phyloP scores from a whole-genome alignment of 2,113 vertebrate genomes.

The Cebidichthys violaceus region DNA sequence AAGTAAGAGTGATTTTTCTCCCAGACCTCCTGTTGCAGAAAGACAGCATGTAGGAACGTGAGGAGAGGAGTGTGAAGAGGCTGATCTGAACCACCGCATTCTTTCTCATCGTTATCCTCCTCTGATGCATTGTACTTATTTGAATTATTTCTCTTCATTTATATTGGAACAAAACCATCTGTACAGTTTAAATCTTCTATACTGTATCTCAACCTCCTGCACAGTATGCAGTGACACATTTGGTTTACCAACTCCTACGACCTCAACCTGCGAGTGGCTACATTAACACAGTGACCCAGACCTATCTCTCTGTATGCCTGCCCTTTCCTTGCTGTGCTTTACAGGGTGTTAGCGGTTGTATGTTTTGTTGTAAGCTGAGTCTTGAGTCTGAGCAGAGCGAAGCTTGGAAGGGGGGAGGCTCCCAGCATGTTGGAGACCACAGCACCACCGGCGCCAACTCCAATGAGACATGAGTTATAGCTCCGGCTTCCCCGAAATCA shows the following conservation, averaged over 20 bases:
- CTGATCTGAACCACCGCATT: slow-evolving; percentile 24
- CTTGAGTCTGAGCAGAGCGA: slow-evolving; percentile 52
- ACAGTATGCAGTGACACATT: not conserved
- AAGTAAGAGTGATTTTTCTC: slow-evolving; percentile 58
- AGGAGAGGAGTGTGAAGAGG: slow-evolving; percentile 55
- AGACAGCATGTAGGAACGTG: slow-evolving; percentile 54
- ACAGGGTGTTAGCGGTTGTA: slow-evolving; percentile 31
- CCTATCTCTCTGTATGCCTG: slow-evolving; percentile 14
- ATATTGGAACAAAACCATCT: slow-evolving; percentile 4
- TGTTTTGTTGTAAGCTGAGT: slow-evolving; percentile 50
- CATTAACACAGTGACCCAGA: slow-evolving; percentile 16
- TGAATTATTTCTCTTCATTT: not conserved
- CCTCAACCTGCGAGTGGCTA: not conserved
- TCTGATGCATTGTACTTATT: slow-evolving; percentile 23
- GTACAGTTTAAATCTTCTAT: not conserved
- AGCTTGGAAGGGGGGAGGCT: slow-evolving; percentile 58
- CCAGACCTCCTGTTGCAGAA: slow-evolving; percentile 60
- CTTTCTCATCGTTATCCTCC: slow-evolving; percentile 32
- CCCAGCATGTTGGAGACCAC: slow-evolving; percentile 68
- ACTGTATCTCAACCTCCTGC: not conserved
- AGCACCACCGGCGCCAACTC: slow-evolving; percentile 57
- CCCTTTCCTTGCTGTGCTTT: slow-evolving; percentile 21
- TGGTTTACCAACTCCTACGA: slow-evolving; percentile 13
- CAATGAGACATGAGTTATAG: slow-evolving; percentile 71
- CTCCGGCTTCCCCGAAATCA: slow-evolving; percentile 69